Evolutionary conservation across 2,888 invertebrate species (phyloP), one percentile per base, ranked within the genome.

Genomic region (Nemotelus pantherinus): DNA sequence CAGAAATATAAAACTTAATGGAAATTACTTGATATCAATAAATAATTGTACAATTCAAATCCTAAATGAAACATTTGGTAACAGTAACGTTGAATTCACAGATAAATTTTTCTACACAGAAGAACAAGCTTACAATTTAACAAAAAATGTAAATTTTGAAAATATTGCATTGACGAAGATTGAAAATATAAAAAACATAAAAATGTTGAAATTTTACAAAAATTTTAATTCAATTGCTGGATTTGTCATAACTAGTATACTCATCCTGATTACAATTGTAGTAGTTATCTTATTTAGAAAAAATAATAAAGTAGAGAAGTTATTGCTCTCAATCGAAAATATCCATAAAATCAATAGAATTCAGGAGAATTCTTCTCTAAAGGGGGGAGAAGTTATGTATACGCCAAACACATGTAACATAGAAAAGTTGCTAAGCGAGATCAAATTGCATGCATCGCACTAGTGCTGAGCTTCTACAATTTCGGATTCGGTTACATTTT

Each of bases 41-140:
- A 58, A 58, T 58, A 58, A 58, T 58, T 58, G 58, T 58, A 10
- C 58, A 58, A 58, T 58, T 58, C 6, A 58, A 25, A 58, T 58
- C 58, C n/a, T n/a, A n/a, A n/a, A n/a, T n/a, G n/a, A n/a, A n/a
- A n/a, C n/a, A 58, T 58, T 58, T 25, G 25, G 58, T n/a, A 58
- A 58, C 58, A 58, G 25, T 58, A 58, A 58, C 25, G 25, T 58
- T 58, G 25, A 58, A 58, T 58, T 58, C 25, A 58, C 25, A 5
- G 58, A 58, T 4, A 7, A 25, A 10, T 58, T 58, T 25, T 58
- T 58, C 25, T 58, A 58, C 25, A 58, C n/a, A 4, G 58, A 58
- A 58, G 58, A 58, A 1, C 6, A 58, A 58, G 25, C 9, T 58
- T 25, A 58, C 25, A 58, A 6, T 58, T 58, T 58, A 5, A 6